A percentile compares a stretch with the other conserved stretches of the same genome.
Conservation (phyloP, 2,888 invertebrate species). For the Molorchus minor region DNA sequence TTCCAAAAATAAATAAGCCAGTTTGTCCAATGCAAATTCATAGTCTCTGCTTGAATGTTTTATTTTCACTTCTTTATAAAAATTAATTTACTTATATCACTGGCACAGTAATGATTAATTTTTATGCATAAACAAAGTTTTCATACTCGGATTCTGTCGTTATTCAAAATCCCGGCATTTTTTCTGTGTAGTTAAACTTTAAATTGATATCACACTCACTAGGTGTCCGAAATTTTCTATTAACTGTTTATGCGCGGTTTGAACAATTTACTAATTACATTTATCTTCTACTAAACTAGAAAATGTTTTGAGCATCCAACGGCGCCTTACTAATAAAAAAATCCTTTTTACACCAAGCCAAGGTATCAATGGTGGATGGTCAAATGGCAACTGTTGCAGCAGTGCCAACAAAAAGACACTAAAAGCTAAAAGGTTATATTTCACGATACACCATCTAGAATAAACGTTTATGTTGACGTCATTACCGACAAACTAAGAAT, state of each 20-base stretch:
- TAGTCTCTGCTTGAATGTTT: neutral
- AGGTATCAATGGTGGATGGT: neutral
- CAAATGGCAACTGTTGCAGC: neutral
- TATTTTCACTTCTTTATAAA: neutral
- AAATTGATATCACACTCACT: conserved; percentile 18
- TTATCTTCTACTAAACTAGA: neutral
- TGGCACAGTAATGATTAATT: neutral
- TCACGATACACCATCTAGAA: too few relatives aligned
- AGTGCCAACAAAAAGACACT: neutral
- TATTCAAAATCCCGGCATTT: conserved; percentile 47
- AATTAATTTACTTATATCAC: neutral
- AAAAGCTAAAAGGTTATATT: neutral
- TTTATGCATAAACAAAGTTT: conserved; percentile 7
- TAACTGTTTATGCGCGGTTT: neutral
- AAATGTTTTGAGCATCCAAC: neutral
- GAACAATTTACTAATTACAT: neutral
- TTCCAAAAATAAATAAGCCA: too few relatives aligned
- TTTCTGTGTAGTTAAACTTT: conserved; percentile 46
- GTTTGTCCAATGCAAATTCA: conserved; percentile 11
- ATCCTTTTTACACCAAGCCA: neutral
- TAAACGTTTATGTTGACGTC: too few relatives aligned
- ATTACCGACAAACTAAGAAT: neutral
- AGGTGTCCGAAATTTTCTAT: neutral
- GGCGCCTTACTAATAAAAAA: neutral
- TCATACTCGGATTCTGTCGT: conserved; percentile 26